Base-by-base conservation (phyloP, 2,113 vertebrate species). In the Lophochroa leadbeateri region DNA sequence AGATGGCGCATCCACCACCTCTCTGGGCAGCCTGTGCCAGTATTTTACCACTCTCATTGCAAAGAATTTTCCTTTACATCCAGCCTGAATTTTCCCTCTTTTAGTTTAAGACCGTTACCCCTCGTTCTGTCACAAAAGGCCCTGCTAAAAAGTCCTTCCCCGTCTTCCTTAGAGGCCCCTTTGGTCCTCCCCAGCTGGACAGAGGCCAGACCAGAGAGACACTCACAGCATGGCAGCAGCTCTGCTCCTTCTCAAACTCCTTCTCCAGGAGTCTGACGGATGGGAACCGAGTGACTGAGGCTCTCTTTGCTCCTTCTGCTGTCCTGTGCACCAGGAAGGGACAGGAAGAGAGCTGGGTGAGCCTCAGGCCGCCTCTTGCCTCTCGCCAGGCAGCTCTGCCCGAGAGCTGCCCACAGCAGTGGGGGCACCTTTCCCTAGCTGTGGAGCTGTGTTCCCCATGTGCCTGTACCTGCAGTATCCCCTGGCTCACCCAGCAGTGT, bases 281-380 rank as follows among this genome's bases (percentile, higher is more conserved):
- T 29, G 31, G 25, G 6, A 52, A 13, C 19, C 1, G 1, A 19
- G 24, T 61, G 24, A 50, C 31, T 43, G 2, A 1, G 25, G 37
- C 55, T 50, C 29, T 19, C 46, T 61, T 6, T 25, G n/a, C 60
- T 37, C 24, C 35, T 61, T 27, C 35, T 61, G 24, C 16, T 49
- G 24, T 43, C 9, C 46, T 43, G 31, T 28, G 31, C 28, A 61
- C 46, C 15, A 17, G 23, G 17, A 79, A 41, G 20, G 10, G 27
- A 29, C 27, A 39, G n/a, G 3, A 6, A 71, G 35, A 52, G 37
- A 52, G 17, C 29, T 43, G 10, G 10, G 2, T n/a, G 37, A 53
- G 18, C 37, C 23, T 13, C 6, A 52, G 7, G 37, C 14, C 7
- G 1, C 24, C 47, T 43, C 13, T 43, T 29, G 13, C 64, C 29